A percentile compares a stretch with the other conserved stretches of the same genome.
These are phyloP conservation scores for Phyllotreta cruciferae DNA, from an alignment of 2,888 invertebrate species.

Conservation along the genomic window DNA sequence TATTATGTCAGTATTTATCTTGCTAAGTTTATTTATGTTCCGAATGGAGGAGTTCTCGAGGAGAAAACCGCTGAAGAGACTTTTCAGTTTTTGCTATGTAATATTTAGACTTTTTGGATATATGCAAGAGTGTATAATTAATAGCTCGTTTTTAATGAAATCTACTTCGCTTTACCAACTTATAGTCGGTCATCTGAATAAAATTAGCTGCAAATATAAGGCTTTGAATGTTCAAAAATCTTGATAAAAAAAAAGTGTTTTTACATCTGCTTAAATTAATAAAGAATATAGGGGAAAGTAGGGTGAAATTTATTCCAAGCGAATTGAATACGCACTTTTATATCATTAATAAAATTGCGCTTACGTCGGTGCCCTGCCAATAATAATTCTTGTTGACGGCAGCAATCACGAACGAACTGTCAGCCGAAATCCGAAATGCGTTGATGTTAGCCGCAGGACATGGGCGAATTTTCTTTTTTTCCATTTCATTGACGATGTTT, in stretches of 20 bases:
- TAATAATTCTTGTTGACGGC: conserved; percentile 34
- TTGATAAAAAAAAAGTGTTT: too few relatives aligned
- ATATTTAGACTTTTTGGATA: neutral
- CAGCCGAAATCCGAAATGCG: conserved; percentile 22
- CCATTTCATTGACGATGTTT: too few relatives aligned
- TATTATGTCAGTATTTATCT: conserved; percentile 30
- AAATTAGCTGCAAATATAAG: too few relatives aligned
- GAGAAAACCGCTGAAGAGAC: conserved; percentile 25
- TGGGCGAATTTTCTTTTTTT: conserved; percentile 17
- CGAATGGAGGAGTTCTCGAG: conserved; percentile 9
- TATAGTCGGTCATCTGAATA: neutral
- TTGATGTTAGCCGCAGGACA: conserved; percentile 24
- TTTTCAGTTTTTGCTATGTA: conserved; percentile 9
- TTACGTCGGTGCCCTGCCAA: conserved; percentile 20
- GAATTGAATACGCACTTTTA: conserved; percentile 16
- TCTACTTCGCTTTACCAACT: neutral
- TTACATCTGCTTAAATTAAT: too few relatives aligned
- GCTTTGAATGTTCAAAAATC: too few relatives aligned
- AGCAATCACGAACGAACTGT: conserved; percentile 32
- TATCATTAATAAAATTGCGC: conserved; percentile 29
- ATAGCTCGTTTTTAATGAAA: neutral
- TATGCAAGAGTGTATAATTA: neutral
- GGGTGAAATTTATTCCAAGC: neutral
- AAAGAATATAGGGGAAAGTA: too few relatives aligned
- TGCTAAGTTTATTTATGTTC: conserved; percentile 25